These are phyloP conservation scores for Chelonia mydas DNA, from an alignment of 2,797 vertebrate genomes.

Conservation along the genomic window DNA sequence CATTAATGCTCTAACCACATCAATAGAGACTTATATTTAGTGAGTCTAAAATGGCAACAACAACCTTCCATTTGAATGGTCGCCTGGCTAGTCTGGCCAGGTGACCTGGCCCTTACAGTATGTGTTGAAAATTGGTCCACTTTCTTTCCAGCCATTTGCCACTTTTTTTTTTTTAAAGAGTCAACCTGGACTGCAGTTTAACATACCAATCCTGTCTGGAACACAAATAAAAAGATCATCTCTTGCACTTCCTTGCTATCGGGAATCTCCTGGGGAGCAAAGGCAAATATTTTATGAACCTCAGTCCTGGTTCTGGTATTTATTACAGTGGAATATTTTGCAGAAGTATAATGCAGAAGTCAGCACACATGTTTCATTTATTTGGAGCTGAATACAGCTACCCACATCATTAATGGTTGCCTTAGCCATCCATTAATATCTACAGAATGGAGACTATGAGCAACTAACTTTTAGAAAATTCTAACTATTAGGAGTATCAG, in stretches of 20 bases:
- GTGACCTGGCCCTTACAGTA: too few relatives aligned
- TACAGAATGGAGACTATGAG: not conserved
- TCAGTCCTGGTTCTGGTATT: not conserved
- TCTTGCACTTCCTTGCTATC: not conserved
- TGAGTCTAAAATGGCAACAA: too few relatives aligned
- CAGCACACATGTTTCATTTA: not conserved
- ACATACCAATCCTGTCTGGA: not conserved
- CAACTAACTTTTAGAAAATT: constrained; percentile 54
- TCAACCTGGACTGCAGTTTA: not conserved
- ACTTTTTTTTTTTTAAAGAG: not conserved
- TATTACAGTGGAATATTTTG: not conserved
- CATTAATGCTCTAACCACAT: not conserved
- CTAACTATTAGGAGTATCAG: constrained; percentile 56
- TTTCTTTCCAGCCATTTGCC: not conserved
- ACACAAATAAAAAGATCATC: not conserved
- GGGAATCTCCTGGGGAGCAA: not conserved
- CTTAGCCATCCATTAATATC: not conserved
- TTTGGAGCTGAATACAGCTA: not conserved
- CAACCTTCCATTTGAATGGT: too few relatives aligned
- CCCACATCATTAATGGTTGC: not conserved
- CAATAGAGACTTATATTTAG: not conserved
- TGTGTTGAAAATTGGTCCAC: too few relatives aligned
- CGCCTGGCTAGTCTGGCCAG: too few relatives aligned
- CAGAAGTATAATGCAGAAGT: not conserved
- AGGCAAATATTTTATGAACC: not conserved